Conservation (phyloP, 1,140 invertebrate genomes). For the Apis dorsata region DNA sequence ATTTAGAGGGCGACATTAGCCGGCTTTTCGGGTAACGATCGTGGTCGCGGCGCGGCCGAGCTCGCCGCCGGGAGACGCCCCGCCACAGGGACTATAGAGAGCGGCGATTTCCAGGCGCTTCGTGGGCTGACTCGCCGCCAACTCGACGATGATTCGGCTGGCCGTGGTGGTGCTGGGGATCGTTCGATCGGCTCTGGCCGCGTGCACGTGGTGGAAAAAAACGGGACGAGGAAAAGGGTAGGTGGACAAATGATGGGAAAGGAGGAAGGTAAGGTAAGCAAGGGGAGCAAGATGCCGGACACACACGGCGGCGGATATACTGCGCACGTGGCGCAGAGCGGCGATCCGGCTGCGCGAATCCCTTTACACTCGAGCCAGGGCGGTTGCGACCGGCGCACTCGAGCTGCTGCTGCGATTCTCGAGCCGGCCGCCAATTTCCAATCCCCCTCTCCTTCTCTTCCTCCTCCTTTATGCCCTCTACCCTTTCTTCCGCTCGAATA, state of each 20-base stretch:
- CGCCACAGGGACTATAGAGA: neutral
- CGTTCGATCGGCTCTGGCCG: neutral
- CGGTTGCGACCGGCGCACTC: conserved; percentile 23
- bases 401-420: conserved; percentile 30
- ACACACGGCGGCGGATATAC: neutral
- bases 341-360: conserved; percentile 28
- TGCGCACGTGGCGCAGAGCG: conserved; percentile 38
- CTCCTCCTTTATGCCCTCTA: conserved; percentile 3
- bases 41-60: conserved; percentile 9
- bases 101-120: neutral
- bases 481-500: conserved; percentile 3
- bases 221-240: neutral
- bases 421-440: conserved; percentile 30
- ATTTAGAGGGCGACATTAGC: conserved; percentile 51
- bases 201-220: neutral
- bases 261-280: neutral
- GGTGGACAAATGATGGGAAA: neutral
- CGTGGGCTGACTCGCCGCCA: no score
- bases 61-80: conserved; percentile 42
- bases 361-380: conserved; percentile 8
- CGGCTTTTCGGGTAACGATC: conserved; percentile 62
- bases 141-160: neutral
- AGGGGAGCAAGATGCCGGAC: neutral
- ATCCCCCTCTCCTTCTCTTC: neutral
- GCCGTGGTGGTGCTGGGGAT: neutral